Base-by-base conservation (phyloP, 2,113 vertebrate species). In the Poecilia latipinna region DNA sequence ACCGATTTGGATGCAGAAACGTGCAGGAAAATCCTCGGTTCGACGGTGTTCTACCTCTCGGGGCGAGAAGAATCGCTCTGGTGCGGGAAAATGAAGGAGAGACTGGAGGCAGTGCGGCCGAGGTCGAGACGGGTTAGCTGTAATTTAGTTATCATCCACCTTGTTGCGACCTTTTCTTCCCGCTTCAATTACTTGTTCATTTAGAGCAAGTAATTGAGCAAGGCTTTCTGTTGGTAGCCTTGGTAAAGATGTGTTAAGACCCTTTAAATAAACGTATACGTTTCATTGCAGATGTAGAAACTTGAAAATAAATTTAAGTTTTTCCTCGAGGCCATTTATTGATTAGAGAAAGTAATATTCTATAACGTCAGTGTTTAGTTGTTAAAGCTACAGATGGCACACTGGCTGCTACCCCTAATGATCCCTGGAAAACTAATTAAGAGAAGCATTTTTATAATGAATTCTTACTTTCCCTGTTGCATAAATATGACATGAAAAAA, bases 131-230 rank as follows among this genome's bases (percentile, higher is more conserved):
- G 68, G 69, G 84, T 82, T 66, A 77, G 75, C 71, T 83, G 74
- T 85, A 86, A 88, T 48, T 75, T 78, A 88, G 83, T 86, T 77
- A 82, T 89, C 79, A 74, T 62, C 78, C 70, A 77, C 80, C 77
- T 74, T 70, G n/a, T 48, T 70, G 29, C n/a, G 31, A 66, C 70
- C 37, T 65, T 65, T 71, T 75, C 70, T 69, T 17, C 62, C 48
- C 64, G 61, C 32, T 19, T 63, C 42, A 28, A 37, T 35, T 64
- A 37, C 22, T 15, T 57, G 61, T 42, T 71, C 15, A 29, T 31
- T 29, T 63, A 86, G 69, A 32, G 68, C 28, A 28, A 28, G 28
- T 28, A 28, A 28, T 28, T 28, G 28, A 28, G 28, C 28, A 28
- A 28, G 28, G 28, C 28, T 28, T 24, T 19, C 4, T 24, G 48